Conservation (phyloP, 2,113 vertebrate genomes). For the Macheiramphus alcinus region DNA sequence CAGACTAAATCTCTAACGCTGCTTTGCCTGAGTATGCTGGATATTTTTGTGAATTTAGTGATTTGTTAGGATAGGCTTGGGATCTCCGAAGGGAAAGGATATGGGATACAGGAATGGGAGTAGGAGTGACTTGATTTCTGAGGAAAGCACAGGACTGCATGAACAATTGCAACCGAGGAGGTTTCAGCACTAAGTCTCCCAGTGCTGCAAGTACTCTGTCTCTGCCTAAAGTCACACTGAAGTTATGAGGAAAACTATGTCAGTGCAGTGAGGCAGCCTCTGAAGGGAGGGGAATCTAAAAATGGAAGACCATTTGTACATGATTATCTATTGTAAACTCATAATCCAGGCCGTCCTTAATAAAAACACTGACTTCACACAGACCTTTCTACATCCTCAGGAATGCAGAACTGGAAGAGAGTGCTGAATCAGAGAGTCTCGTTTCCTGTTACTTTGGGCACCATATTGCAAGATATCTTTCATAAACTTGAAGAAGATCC, state of each 20-base stretch:
- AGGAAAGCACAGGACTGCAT: not conserved
- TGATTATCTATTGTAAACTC: constrained; percentile 42
- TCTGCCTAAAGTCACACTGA: not conserved
- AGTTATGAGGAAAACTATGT: not conserved
- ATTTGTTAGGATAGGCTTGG: constrained; percentile 18
- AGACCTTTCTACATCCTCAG: constrained; percentile 17
- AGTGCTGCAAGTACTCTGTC: not conserved
- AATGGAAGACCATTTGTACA: constrained; percentile 33
- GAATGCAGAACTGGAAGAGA: constrained; percentile 38
- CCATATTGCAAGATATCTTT: not conserved
- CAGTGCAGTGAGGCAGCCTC: not conserved
- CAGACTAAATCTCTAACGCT: not conserved
- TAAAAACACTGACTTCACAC: constrained; percentile 27
- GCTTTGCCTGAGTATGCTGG: not conserved
- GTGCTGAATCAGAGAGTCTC: not conserved
- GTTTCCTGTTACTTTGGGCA: constrained; percentile 38
- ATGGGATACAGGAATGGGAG: not conserved
- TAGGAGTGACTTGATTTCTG: not conserved
- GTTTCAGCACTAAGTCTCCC: not conserved
- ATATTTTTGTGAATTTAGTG: not conserved
- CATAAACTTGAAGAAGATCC: not conserved
- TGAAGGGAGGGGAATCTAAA: constrained; percentile 29
- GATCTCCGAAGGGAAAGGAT: not conserved
- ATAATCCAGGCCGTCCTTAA: constrained; percentile 25
- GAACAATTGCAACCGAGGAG: not conserved